Base-by-base conservation (phyloP, 2,888 invertebrate genomes). In the Panorpa germanica region DNA sequence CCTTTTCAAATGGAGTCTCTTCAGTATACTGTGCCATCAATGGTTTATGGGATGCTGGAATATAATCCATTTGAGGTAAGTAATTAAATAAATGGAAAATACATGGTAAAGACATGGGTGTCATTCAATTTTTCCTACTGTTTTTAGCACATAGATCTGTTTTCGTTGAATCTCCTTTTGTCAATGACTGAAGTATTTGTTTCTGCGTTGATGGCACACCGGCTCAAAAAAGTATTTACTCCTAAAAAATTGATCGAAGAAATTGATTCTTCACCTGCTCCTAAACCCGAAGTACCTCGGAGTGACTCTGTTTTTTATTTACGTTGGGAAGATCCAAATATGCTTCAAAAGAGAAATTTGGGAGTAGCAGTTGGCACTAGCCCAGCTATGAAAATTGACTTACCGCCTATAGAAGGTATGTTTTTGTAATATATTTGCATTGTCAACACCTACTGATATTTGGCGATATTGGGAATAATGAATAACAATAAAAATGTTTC, bases 1-100 rank as follows among this genome's bases (percentile, higher is more conserved):
- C 93, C 98, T 35, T 86, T 95, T 59, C 81, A 78, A 55, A 76
- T 82, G 69, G 70, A 76, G 38, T 72, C 75, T 17, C 67, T 93
- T 37, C 59, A 63, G 25, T 65, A 65, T 46, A 57, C 59, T 38
- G 71, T 74, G 33, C 77, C 85, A 11, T 77, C 81, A 36, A 53
- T 78, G 16, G 70, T 70, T 27, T 72, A 70, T 52, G 64, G 65
- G 37, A 64, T 70, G 25, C 53, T 77, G 38, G 70, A 75, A 40
- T 76, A 77, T 45, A 63, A 80, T 55, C 74, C 76, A 13, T 69
- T 75, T 42, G 67, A 70, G 63, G 80, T 80, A 50, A 49, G 45
- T 46, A 34, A 12, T 15, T 13, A 1, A 4, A 19, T 3, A 33
- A 2, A 11, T 10, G 3, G 12, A 2, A 22, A 25, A 24, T 7